Percentiles rank a stretch among this genome's conserved stretches.
Evolutionary conservation across 2,113 vertebrate species (phyloP).

Genomic region (Crotophaga sulcirostris): DNA sequence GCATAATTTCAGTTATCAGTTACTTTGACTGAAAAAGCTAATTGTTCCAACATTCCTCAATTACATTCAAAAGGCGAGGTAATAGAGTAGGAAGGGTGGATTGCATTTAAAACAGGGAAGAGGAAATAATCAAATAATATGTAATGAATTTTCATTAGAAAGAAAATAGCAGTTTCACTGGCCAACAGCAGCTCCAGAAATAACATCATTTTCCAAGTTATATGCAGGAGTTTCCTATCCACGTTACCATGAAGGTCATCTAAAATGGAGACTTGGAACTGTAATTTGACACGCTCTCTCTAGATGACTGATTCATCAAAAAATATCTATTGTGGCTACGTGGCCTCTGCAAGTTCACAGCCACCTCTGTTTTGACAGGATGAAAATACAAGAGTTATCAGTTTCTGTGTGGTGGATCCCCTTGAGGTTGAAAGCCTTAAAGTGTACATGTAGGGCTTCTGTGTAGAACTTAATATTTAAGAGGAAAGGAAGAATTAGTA

Average conservation of each 20-base stretch:
- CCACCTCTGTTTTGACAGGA: background rate
- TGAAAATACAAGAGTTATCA: background rate
- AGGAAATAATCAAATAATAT: background rate
- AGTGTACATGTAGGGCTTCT: background rate
- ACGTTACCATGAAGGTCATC: background rate
- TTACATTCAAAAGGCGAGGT: background rate
- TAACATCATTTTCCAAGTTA: background rate
- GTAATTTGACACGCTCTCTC: background rate
- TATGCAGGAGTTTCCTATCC: background rate
- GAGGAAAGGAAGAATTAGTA: background rate
- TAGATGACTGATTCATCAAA: background rate
- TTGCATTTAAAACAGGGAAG: slow-evolving; percentile 3
- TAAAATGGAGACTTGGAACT: background rate
- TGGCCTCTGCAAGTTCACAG: background rate
- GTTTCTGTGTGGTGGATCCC: background rate
- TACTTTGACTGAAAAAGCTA: slow-evolving; percentile 23
- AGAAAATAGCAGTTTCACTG: background rate
- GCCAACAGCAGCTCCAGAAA: background rate
- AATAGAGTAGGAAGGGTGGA: background rate
- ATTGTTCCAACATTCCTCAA: background rate
- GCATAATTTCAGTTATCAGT: slow-evolving; percentile 13
- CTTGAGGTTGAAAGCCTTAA: background rate
- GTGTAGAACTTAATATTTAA: background rate
- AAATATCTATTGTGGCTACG: background rate
- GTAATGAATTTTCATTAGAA: slow-evolving; percentile 14